Base-by-base conservation (phyloP, 1,140 invertebrate species). In the Tribolium madens region DNA sequence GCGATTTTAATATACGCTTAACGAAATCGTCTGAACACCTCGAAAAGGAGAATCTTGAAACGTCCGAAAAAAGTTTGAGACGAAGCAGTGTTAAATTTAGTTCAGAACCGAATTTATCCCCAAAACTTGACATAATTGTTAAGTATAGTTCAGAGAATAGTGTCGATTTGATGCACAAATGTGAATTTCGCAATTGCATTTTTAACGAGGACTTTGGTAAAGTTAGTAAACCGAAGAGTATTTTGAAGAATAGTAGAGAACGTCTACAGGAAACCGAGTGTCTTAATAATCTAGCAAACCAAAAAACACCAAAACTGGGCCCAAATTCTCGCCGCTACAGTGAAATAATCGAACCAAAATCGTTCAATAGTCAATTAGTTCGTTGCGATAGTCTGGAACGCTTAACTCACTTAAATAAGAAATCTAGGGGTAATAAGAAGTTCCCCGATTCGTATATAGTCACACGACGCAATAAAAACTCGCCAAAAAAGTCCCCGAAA, bases 161-260 rank as follows among this genome's bases (percentile, higher is more conserved):
- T 76, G 26, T 12, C 13, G 81, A 85, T 71, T 84, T 85, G 80
- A 81, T 81, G 57, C 85, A 86, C 76, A 81, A 84, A 36, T 86
- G 85, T 76, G 70, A 84, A 78, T 86, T 82, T 75, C 81, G 77
- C 21, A 85, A 86, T 76, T 86, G 85, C 60, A 86, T 86, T 72
- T 86, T 86, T 78, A 86, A 86, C 76, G 79, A 80, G 13, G 80
- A 84, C 75, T 82, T 78, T 76, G 72, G 26, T 17, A 70, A 12
- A 72, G 47, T 48, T 57, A 76, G 26, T n/a, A 81, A 82, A 76
- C 76, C 80, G 0, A 84, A 84, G 75, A 69, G 82, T 18, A 85
- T 82, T 60, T 77, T 85, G 48, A 84, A 83, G 76, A 82, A 80
- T 46, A 81, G 77, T 36, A 79, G 72, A 33, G 83, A 84, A 69